Base-by-base conservation (phyloP, 1,140 invertebrate species). In the Drosophila dunni region DNA sequence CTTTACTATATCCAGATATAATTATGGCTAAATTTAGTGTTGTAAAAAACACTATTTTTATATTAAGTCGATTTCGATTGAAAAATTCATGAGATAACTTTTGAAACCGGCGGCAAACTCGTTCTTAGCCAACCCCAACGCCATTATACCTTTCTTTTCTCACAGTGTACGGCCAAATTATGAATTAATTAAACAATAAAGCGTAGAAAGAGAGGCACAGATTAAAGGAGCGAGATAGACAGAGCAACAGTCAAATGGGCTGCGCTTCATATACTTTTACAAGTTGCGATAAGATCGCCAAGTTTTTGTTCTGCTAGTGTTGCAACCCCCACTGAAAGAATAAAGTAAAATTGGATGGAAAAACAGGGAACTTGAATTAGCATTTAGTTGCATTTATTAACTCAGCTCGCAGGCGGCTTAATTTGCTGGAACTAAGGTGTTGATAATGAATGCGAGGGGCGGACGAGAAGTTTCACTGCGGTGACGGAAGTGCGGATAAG, bases 341-440 rank as follows among this genome's bases (percentile, higher is more conserved):
- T 4, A 29, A 29, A 29, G 24, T 4, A 29, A 29, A 29, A 29
- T 29, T 29, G 24, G 24, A 29, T 29, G 24, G 24, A 29, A 29
- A 29, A 29, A 29, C 9, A n/a, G 58, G 13, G 40, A 24, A 17
- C 67, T 34, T 11, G 20, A 74, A 74, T 74, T 74, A 74, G 44
- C 71, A 74, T 74, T 72, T 71, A 72, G 80, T 71, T 79, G 84
- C 80, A 88, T 88, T 89, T 89, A 88, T 88, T 83, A 88, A 83
- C 68, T 77, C 75, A 48, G 9, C 58, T 68, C 77, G 75, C 76
- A 77, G 66, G 60, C 54, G 66, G 84, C 83, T 83, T 89, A 88
- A 88, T 89, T 89, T 88, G 84, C 84, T 89, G 84, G 69, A 88
- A 88, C 84, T 90, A 89, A 88, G 84, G 84, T 88, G 84, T 88